Evolutionary conservation across 1,140 invertebrate genomes (phyloP).

Genomic region (Hyphantria cunea): DNA sequence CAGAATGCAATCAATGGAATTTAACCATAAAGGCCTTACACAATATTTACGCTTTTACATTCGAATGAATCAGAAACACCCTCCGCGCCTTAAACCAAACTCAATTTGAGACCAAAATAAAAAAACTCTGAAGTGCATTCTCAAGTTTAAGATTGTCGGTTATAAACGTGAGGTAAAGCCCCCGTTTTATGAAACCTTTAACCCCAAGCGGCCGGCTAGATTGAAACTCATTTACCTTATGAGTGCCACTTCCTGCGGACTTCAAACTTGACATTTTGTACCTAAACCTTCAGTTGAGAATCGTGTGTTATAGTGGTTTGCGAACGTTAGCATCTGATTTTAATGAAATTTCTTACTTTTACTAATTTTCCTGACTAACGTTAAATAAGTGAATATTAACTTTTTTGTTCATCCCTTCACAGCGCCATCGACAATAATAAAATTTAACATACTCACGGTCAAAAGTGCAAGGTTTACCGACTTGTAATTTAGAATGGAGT

Average conservation of each 20-base stretch:
- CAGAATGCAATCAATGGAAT: no score
- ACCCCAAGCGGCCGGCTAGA: conserved; percentile 38
- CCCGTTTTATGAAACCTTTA: conserved; percentile 40
- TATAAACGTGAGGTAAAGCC: conserved; percentile 28
- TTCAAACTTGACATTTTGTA: conserved; percentile 15
- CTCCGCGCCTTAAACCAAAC: not conserved
- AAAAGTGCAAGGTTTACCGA: no score
- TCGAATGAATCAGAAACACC: not conserved
- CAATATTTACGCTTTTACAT: no score
- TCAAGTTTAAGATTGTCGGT: conserved; percentile 14
- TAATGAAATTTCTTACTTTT: no score
- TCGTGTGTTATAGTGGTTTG: not conserved
- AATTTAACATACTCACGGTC: no score
- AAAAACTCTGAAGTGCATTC: conserved; percentile 19
- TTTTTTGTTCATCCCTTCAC: no score
- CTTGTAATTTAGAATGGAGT: no score
- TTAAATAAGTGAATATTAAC: no score
- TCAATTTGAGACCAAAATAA: conserved; percentile 15
- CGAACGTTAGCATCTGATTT: no score
- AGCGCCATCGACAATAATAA: no score
- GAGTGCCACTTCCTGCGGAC: conserved; percentile 25
- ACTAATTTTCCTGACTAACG: not conserved
- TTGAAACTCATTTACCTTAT: conserved; percentile 42
- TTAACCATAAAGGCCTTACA: no score
- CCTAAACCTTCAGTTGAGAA: not conserved